Evolutionary conservation across 2,797 vertebrate species (phyloP).

Genomic region (Pseudochirops corinnae): DNA sequence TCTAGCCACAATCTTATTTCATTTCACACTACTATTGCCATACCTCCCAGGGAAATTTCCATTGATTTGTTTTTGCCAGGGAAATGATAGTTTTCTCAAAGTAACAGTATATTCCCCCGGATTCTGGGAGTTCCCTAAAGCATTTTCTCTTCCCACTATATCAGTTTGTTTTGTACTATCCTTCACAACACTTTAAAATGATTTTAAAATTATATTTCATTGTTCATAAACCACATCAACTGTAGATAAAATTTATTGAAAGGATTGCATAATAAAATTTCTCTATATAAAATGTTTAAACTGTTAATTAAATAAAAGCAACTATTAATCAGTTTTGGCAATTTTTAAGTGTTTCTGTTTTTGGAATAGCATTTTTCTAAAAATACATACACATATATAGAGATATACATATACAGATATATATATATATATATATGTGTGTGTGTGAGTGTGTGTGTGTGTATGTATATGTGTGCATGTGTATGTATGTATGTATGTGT

Average conservation of each 20-base stretch:
- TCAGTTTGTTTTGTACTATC: background rate
- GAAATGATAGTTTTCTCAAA: conserved; percentile 54
- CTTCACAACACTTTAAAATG: conserved; percentile 28
- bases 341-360: background rate
- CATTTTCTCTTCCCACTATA: conserved; percentile 32
- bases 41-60: background rate
- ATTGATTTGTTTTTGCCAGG: conserved; percentile 5
- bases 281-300: background rate
- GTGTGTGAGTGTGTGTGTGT: too few relatives aligned
- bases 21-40: background rate
- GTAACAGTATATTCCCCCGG: background rate
- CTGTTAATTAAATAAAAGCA: background rate
- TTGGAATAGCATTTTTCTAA: background rate
- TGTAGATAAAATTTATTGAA: background rate
- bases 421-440: too few relatives aligned
- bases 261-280: conserved; percentile 32
- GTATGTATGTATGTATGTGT: too few relatives aligned
- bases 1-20: background rate
- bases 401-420: too few relatives aligned
- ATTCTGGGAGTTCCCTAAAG: conserved; percentile 8
- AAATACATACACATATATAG: too few relatives aligned
- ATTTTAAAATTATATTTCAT: background rate
- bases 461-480: too few relatives aligned
- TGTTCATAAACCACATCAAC: conserved; percentile 23
- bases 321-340: background rate